These are phyloP conservation scores for Dicranocentrus wangi DNA, from an alignment of 2,888 invertebrate species.

Conservation along the genomic window DNA sequence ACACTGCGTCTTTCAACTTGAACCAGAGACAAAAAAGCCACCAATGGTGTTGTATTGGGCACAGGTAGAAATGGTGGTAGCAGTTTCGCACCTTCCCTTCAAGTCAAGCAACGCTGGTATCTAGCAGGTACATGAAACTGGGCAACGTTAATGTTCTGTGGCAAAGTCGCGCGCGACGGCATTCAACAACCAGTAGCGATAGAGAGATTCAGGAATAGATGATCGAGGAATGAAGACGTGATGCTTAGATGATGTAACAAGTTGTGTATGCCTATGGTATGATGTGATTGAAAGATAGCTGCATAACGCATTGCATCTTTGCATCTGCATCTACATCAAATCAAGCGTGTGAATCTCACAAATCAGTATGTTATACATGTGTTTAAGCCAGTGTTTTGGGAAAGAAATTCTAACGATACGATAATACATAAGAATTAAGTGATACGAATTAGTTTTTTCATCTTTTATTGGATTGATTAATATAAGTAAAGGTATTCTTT, in stretches of 20 bases:
- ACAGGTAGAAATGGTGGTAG: conserved; percentile 29
- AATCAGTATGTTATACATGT: not conserved
- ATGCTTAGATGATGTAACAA: not conserved
- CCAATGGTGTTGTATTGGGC: conserved; percentile 54
- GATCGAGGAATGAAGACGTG: conserved; percentile 42
- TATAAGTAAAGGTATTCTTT: no score
- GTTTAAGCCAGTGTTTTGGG: not conserved
- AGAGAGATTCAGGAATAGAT: not conserved
- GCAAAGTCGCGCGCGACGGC: not conserved
- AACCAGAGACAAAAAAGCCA: conserved; percentile 46
- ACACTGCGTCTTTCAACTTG: conserved; percentile 5
- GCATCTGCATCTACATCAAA: not conserved
- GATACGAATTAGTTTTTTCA: no score
- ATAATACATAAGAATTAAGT: no score
- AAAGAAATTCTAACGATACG: not conserved
- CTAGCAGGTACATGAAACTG: conserved; percentile 22
- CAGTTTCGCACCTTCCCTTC: conserved; percentile 15
- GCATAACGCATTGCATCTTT: conserved; percentile 16
- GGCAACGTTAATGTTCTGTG: not conserved
- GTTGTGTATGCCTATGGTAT: conserved; percentile 15
- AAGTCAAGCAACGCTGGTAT: conserved; percentile 12
- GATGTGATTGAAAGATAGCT: conserved; percentile 67
- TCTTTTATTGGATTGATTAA: no score
- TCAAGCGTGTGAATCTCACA: not conserved
- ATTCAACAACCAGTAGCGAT: not conserved